Evolutionary conservation across 2,113 vertebrate genomes (phyloP).

Genomic region (Rhizomys pruinosus): DNA sequence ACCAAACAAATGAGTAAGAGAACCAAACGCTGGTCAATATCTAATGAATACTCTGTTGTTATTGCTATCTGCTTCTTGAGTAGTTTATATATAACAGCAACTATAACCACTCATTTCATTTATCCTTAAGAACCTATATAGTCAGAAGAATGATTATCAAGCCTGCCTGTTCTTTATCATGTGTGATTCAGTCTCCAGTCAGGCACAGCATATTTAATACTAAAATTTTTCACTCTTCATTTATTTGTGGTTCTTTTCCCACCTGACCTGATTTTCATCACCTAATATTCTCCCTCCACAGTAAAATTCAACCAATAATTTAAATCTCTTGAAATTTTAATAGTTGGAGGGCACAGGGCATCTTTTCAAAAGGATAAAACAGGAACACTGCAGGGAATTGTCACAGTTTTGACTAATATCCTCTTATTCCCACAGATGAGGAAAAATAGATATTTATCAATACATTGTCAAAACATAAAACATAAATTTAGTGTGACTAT

Average conservation of each 20-base stretch:
- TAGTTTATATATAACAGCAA: slow-evolving; percentile 60
- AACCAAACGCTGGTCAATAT: slow-evolving; percentile 70
- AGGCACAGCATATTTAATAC: slow-evolving; percentile 64
- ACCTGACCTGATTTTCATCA: slow-evolving; percentile 72
- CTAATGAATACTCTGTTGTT: slow-evolving; percentile 54
- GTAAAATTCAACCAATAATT: slow-evolving; percentile 44
- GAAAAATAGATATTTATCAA: slow-evolving; percentile 46
- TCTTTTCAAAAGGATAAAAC: slow-evolving; percentile 56
- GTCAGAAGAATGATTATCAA: slow-evolving; percentile 72
- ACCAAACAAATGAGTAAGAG: slow-evolving; percentile 76
- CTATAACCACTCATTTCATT: slow-evolving; percentile 80
- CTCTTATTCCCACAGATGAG: slow-evolving; percentile 55
- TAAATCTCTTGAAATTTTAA: slow-evolving; percentile 67
- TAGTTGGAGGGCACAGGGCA: neutral
- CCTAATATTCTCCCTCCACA: slow-evolving; percentile 42
- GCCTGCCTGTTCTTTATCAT: slow-evolving; percentile 71
- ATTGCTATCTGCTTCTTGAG: slow-evolving; percentile 70
- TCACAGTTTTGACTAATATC: neutral
- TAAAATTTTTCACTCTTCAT: slow-evolving; percentile 66
- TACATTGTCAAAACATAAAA: slow-evolving; percentile 3
- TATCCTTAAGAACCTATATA: slow-evolving; percentile 65
- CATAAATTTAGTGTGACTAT: neutral
- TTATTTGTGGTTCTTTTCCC: slow-evolving; percentile 66
- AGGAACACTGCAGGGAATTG: slow-evolving; percentile 62
- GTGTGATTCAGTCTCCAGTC: slow-evolving; percentile 80